Conservation (phyloP, 2,113 vertebrate genomes). For the Lota lota region DNA sequence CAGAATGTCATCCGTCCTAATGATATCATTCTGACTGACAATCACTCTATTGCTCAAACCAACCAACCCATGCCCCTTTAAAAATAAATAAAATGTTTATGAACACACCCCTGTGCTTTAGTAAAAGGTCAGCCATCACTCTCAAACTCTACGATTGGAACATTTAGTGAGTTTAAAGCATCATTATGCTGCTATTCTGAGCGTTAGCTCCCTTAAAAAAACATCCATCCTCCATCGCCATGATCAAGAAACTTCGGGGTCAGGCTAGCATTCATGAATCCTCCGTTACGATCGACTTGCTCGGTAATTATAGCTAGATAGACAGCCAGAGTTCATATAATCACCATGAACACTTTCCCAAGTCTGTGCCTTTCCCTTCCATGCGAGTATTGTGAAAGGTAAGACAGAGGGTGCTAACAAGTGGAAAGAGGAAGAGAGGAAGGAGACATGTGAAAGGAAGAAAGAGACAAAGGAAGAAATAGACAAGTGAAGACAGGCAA, state of each 20-base stretch:
- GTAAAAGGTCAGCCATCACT: slow-evolving; percentile 30
- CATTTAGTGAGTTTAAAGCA: not conserved
- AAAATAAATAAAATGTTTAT: not conserved
- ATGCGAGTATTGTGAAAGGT: not conserved
- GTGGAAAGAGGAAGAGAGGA: not conserved
- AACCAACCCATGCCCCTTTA: not conserved
- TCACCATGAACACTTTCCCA: too few relatives aligned
- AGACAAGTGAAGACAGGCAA: not conserved
- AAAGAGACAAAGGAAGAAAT: not conserved
- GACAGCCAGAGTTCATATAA: not conserved
- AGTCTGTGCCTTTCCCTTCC: not conserved
- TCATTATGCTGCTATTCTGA: not conserved
- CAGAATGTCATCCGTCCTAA: not conserved
- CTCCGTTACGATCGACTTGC: not conserved
- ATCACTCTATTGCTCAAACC: slow-evolving; percentile 17
- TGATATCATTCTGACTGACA: not conserved
- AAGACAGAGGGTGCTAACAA: not conserved
- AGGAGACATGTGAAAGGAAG: not conserved
- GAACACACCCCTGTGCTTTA: slow-evolving; percentile 5
- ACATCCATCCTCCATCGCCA: not conserved
- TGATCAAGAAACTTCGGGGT: not conserved
- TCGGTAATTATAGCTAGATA: slow-evolving; percentile 15
- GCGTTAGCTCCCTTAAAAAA: not conserved
- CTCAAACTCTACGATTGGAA: not conserved
- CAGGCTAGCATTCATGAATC: not conserved